phyloP scores from a whole-genome alignment of 2,113 vertebrate species.

The Epinephelus moara region DNA sequence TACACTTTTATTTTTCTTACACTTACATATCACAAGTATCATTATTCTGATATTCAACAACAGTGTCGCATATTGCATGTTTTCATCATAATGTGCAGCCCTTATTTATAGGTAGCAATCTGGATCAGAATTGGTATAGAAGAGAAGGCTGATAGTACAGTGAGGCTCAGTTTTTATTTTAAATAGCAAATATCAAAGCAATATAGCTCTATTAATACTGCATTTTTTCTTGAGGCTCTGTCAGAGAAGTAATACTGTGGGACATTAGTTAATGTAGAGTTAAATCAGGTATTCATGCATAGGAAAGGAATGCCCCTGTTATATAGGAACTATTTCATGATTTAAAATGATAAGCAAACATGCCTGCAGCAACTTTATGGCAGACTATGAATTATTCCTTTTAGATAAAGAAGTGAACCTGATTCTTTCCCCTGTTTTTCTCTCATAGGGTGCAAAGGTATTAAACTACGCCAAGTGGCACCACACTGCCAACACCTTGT shows the following conservation, averaged over 20 bases:
- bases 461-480: constrained; percentile 92
- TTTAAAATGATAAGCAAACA: not conserved
- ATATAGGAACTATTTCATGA: not conserved
- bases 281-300: not conserved
- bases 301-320: not conserved
- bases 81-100: too few relatives aligned
- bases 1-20: too few relatives aligned
- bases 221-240: too few relatives aligned
- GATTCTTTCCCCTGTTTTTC: constrained; percentile 19
- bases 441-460: constrained; percentile 90
- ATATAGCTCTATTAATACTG: not conserved
- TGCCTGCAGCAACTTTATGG: not conserved
- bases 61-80: too few relatives aligned
- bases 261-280: too few relatives aligned
- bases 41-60: too few relatives aligned
- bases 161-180: not conserved
- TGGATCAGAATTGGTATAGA: not conserved
- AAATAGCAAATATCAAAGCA: not conserved
- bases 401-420: not conserved
- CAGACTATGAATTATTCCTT: not conserved
- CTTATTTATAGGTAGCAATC: not conserved
- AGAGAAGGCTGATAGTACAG: not conserved
- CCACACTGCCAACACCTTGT: constrained; percentile 85
- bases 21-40: too few relatives aligned
- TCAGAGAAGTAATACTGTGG: too few relatives aligned